Percentiles rank a stretch among this genome's conserved stretches.
Evolutionary conservation across 1,140 invertebrate genomes (phyloP).

Genomic region (Medauroidea extradentata): DNA sequence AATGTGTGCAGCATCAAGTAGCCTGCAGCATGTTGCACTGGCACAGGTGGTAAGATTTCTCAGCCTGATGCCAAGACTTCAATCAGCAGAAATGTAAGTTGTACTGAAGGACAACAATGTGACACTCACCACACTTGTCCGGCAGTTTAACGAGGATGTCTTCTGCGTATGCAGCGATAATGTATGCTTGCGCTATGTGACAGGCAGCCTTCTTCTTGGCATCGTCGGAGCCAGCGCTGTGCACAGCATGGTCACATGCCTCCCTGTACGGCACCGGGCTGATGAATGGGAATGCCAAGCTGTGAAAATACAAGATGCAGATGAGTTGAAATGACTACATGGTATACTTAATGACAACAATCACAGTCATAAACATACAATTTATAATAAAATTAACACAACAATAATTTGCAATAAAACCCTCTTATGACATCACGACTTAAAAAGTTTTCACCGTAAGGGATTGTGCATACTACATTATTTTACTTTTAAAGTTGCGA

Average conservation of each 20-base stretch:
- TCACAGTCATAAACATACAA: too few relatives aligned
- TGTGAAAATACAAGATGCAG: too few relatives aligned
- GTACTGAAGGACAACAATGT: not conserved
- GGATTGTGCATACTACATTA: too few relatives aligned
- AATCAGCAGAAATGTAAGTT: not conserved
- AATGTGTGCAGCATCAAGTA: not conserved
- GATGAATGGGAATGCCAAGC: conserved; percentile 43
- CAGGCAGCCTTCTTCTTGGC: conserved; percentile 52
- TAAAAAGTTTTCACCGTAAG: too few relatives aligned
- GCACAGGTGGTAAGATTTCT: not conserved
- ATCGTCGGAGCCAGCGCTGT: conserved; percentile 33
- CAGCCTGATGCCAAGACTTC: not conserved
- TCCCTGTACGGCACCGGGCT: conserved; percentile 47
- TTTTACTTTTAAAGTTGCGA: too few relatives aligned
- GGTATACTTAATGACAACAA: too few relatives aligned
- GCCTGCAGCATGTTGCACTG: not conserved
- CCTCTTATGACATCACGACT: too few relatives aligned
- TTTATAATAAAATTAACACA: too few relatives aligned
- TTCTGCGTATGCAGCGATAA: conserved; percentile 47
- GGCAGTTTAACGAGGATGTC: conserved; percentile 52
- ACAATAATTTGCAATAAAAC: too few relatives aligned
- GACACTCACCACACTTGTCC: conserved; percentile 6
- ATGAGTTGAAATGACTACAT: too few relatives aligned
- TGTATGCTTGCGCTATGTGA: conserved; percentile 55
- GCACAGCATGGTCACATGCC: conserved; percentile 59